Evolutionary conservation across 2,888 invertebrate species (phyloP), one percentile per base, ranked within the genome.

Genomic region (Pemphredon lugubris): DNA sequence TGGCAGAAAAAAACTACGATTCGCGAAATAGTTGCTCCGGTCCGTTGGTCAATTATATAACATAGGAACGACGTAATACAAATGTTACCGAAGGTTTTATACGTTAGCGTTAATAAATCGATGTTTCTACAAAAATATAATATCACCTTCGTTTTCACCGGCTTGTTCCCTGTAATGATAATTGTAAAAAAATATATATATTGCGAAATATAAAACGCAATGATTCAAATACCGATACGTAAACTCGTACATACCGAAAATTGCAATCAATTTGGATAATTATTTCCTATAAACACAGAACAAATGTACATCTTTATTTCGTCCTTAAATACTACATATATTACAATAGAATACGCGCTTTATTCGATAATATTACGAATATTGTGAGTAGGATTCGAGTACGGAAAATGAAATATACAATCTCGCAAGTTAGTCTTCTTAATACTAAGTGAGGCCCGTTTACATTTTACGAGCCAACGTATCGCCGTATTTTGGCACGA

Each of bases 231-330:
- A n/a, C n/a, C n/a, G n/a, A n/a, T n/a, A n/a, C n/a, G n/a, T n/a
- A n/a, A n/a, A n/a, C n/a, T n/a, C n/a, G n/a, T n/a, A n/a, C n/a
- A n/a, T n/a, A n/a, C n/a, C n/a, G n/a, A n/a, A n/a, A n/a, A n/a
- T n/a, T n/a, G n/a, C n/a, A n/a, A n/a, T n/a, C n/a, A n/a, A n/a
- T n/a, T n/a, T n/a, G n/a, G n/a, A n/a, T n/a, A n/a, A n/a, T n/a
- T n/a, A n/a, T n/a, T n/a, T n/a, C n/a, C n/a, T n/a, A 58, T 66
- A 61, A 61, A 76, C 59, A 50, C 32, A 59, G 47, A 40, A 53
- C 37, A 72, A 81, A 81, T 81, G 60, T 81, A 81, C 81, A 81
- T 20, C 30, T 78, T 70, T 70, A 68, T 73, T 71, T 70, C 26
- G 20, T 63, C 32, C 47, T 66, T 73, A 74, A 55, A 68, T 63